Evolutionary conservation across 2,888 invertebrate genomes (phyloP).

Genomic region (Sarcophaga subvicina): DNA sequence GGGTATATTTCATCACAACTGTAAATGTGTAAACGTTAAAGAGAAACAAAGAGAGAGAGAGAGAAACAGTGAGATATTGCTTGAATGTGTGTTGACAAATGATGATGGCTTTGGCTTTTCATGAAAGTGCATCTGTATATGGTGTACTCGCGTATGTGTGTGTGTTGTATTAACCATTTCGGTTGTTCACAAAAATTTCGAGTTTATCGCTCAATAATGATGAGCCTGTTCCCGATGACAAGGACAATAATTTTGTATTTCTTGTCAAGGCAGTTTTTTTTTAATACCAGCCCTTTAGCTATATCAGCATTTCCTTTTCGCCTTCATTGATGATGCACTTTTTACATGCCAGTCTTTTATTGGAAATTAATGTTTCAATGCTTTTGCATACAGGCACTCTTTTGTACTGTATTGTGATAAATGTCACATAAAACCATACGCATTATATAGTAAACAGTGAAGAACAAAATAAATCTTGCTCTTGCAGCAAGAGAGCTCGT

Average conservation of each 20-base stretch:
- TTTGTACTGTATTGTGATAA: not conserved
- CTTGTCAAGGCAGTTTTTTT: not conserved
- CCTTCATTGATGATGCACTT: not conserved
- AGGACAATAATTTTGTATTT: slow-evolving; percentile 13
- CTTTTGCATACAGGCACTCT: not conserved
- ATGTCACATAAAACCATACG: no score
- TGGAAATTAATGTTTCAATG: slow-evolving; percentile 57
- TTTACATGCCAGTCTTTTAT: slow-evolving; percentile 5
- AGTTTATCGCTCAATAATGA: slow-evolving; percentile 25
- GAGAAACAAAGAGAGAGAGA: no score
- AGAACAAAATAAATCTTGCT: no score
- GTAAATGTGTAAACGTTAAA: not conserved
- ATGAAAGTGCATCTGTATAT: not conserved
- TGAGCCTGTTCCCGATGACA: slow-evolving; percentile 5
- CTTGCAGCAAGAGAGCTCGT: no score
- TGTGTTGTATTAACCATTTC: not conserved
- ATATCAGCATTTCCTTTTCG: not conserved
- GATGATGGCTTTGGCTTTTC: slow-evolving; percentile 21
- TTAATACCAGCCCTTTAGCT: no score
- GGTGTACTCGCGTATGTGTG: not conserved
- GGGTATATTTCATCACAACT: slow-evolving; percentile 34
- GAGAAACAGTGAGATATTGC: no score
- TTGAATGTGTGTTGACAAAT: slow-evolving; percentile 34
- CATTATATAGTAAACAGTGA: no score
- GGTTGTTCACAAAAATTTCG: not conserved